Percentiles rank a stretch among this genome's conserved stretches.
Conservation (phyloP, 2,113 vertebrate genomes). For the Typhlomys cinereus region DNA sequence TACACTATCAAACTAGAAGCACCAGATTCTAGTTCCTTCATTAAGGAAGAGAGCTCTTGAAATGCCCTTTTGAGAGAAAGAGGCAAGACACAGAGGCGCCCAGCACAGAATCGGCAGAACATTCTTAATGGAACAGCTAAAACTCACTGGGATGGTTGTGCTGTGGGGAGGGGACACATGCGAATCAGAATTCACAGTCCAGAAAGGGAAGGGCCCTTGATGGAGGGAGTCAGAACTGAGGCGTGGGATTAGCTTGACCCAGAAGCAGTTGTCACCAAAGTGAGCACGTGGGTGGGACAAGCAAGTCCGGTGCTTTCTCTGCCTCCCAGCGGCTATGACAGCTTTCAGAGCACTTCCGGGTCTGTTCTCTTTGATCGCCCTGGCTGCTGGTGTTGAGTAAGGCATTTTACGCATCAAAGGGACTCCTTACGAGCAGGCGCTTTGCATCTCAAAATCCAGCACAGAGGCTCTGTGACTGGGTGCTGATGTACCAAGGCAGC, state of each 20-base stretch:
- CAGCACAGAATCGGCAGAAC: accelerated
- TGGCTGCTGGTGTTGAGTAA: not conserved
- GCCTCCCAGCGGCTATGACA: not conserved
- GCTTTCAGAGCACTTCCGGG: not conserved
- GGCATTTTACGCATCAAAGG: not conserved
- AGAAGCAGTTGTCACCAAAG: not conserved
- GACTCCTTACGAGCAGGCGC: not conserved
- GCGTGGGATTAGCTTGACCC: not conserved
- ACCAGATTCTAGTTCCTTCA: too few relatives aligned
- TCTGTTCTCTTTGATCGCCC: not conserved
- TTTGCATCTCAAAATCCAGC: not conserved
- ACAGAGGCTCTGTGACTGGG: not conserved
- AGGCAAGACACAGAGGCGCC: not conserved
- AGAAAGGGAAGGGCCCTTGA: not conserved
- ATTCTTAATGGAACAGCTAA: not conserved
- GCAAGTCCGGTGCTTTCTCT: not conserved
- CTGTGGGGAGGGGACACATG: not conserved
- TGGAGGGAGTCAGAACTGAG: not conserved
- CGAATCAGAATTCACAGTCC: not conserved
- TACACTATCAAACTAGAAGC: not conserved
- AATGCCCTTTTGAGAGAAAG: not conserved
- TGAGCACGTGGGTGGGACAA: accelerated
- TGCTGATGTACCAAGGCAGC: too few relatives aligned
- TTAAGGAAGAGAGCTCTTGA: not conserved
- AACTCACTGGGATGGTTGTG: not conserved